A percentile compares a stretch with the other conserved stretches of the same genome.
Conservation (phyloP, 2,797 vertebrate genomes). For the Galagoides demidoff region DNA sequence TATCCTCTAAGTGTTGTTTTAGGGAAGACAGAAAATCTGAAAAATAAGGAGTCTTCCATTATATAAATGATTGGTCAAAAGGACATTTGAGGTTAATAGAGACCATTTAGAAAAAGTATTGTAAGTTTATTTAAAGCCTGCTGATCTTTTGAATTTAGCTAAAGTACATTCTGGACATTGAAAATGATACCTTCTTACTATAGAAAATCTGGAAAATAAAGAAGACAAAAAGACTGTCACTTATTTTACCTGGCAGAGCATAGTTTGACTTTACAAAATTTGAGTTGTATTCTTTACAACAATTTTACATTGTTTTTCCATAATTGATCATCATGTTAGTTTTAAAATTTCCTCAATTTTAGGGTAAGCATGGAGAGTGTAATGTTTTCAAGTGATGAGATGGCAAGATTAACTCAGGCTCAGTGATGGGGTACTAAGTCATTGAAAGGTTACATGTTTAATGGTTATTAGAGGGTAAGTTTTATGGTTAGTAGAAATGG, state of each 20-base stretch:
- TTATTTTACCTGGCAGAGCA: background rate
- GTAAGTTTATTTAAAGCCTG: background rate
- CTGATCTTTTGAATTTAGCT: slow-evolving; percentile 31
- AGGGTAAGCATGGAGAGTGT: slow-evolving; percentile 1
- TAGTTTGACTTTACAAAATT: background rate
- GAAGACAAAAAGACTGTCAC: background rate
- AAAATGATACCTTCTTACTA: slow-evolving; percentile 5
- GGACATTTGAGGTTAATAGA: slow-evolving; percentile 11
- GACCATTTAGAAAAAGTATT: background rate
- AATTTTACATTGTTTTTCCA: background rate
- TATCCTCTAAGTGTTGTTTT: background rate
- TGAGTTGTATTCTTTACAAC: background rate
- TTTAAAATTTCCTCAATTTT: slow-evolving; percentile 15
- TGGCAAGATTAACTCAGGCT: background rate
- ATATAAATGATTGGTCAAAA: background rate
- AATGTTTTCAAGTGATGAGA: background rate
- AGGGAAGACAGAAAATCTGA: background rate
- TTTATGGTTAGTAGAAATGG: background rate
- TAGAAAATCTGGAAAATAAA: slow-evolving; percentile 1
- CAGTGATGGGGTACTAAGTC: background rate
- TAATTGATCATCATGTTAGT: background rate
- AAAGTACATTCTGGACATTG: slow-evolving; percentile 1
- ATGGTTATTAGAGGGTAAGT: slow-evolving; percentile 23
- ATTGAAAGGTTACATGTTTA: background rate
- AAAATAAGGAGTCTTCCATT: background rate